Evolutionary conservation across 2,888 invertebrate genomes (phyloP).

Genomic region (Napeogenes sylphis): DNA sequence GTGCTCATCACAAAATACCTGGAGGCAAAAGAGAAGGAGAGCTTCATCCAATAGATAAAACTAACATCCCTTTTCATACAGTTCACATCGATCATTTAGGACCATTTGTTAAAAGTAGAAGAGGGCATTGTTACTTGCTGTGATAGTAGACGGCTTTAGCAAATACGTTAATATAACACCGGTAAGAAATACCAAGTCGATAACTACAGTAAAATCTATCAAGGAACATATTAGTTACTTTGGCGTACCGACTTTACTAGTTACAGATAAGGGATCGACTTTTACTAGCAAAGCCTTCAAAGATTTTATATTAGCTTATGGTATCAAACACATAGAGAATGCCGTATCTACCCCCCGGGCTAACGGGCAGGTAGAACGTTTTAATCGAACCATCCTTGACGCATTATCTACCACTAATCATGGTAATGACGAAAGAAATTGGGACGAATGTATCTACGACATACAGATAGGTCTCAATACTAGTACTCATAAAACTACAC

Average conservation of each 20-base stretch:
- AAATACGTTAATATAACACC: constrained; percentile 24
- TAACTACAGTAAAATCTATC: constrained; percentile 19
- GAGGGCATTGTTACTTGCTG: constrained; percentile 24
- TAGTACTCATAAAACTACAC: neutral
- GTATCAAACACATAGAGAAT: constrained; percentile 19
- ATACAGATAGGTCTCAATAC: no score
- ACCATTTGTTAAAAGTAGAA: constrained; percentile 28
- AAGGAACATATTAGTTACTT: constrained; percentile 27
- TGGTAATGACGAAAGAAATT: neutral
- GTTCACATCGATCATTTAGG: constrained; percentile 27
- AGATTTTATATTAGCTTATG: constrained; percentile 4
- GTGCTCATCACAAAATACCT: no score
- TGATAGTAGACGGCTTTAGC: constrained; percentile 25
- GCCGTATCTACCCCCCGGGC: constrained; percentile 25
- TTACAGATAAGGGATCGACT: constrained; percentile 20
- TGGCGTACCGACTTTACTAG: constrained; percentile 22
- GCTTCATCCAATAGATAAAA: no score
- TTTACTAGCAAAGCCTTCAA: constrained; percentile 18
- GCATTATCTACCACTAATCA: constrained; percentile 8
- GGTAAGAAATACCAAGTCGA: constrained; percentile 28
- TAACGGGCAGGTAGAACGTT: constrained; percentile 34
- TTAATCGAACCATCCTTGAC: constrained; percentile 21
- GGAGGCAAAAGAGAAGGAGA: no score
- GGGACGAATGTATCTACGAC: no score
- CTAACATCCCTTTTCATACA: no score